These are phyloP conservation scores for Eulemur mongoz DNA, from an alignment of 2,797 vertebrate species.

Conservation along the genomic window DNA sequence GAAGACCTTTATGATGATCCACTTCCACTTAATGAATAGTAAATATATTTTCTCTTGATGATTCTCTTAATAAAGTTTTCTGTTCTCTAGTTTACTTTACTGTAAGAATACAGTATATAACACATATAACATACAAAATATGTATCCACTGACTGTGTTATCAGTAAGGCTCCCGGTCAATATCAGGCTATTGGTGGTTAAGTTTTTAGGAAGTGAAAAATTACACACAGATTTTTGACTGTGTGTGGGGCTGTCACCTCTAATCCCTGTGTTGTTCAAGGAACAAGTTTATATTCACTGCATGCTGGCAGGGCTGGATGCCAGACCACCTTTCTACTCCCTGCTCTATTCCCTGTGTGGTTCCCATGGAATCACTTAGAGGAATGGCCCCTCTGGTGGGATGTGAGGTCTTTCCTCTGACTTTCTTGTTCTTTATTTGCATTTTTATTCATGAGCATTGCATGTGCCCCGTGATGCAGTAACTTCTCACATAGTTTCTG, in stretches of 20 bases:
- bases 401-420: not conserved
- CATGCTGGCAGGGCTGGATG: no score
- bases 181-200: not conserved
- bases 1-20: not conserved
- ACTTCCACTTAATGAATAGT: not conserved
- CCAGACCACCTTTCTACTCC: not conserved
- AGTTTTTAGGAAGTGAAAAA: not conserved
- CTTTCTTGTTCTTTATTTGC: not conserved
- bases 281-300: not conserved
- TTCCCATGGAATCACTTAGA: not conserved
- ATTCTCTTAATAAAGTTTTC: not conserved
- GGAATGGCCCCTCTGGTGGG: not conserved
- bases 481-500: not conserved
- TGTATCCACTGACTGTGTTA: not conserved
- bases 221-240: not conserved
- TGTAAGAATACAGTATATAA: not conserved
- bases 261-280: not conserved
- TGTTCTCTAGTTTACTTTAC: not conserved
- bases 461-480: no score
- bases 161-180: not conserved
- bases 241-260: not conserved
- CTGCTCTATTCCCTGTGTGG: not conserved
- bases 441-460: not conserved
- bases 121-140: not conserved
- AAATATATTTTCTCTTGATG: not conserved